Evolutionary conservation across 2,113 vertebrate genomes (phyloP).

Genomic region (Bufo bufo): DNA sequence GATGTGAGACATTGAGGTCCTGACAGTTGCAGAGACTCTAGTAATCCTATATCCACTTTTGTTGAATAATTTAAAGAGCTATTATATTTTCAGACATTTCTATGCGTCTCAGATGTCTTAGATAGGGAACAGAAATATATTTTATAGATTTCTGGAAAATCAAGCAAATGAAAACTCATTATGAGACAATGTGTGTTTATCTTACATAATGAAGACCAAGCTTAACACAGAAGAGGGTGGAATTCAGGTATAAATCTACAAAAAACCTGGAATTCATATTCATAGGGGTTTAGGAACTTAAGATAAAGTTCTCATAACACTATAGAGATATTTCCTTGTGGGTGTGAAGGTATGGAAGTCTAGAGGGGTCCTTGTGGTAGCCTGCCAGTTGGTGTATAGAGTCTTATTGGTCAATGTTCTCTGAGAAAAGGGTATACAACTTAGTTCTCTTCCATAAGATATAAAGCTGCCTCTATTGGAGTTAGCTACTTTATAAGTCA

Average conservation of each 20-base stretch:
- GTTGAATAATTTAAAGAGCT: slow-evolving; percentile 51
- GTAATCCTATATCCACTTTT: slow-evolving; percentile 48
- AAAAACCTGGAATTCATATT: not conserved
- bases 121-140: slow-evolving; percentile 29
- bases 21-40: slow-evolving; percentile 41
- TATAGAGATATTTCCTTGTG: not conserved
- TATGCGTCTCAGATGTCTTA: slow-evolving; percentile 25
- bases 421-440: too few species aligned
- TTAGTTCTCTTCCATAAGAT: too few species aligned
- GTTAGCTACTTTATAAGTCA: too few species aligned
- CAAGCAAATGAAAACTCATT: not conserved
- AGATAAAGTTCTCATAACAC: not conserved
- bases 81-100: slow-evolving; percentile 48
- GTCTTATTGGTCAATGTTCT: too few species aligned
- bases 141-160: slow-evolving; percentile 20
- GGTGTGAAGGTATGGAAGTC: not conserved
- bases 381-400: too few species aligned
- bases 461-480: too few species aligned
- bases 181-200: not conserved
- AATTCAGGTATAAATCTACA: not conserved
- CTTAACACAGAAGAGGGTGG: not conserved
- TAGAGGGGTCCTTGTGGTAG: too few species aligned
- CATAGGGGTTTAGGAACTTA: not conserved
- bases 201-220: not conserved
- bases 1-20: slow-evolving; percentile 47